Percentiles rank a stretch among this genome's conserved stretches.
These are phyloP conservation scores for Tetragonula carbonaria DNA, from an alignment of 2,888 invertebrate genomes.

Conservation along the genomic window DNA sequence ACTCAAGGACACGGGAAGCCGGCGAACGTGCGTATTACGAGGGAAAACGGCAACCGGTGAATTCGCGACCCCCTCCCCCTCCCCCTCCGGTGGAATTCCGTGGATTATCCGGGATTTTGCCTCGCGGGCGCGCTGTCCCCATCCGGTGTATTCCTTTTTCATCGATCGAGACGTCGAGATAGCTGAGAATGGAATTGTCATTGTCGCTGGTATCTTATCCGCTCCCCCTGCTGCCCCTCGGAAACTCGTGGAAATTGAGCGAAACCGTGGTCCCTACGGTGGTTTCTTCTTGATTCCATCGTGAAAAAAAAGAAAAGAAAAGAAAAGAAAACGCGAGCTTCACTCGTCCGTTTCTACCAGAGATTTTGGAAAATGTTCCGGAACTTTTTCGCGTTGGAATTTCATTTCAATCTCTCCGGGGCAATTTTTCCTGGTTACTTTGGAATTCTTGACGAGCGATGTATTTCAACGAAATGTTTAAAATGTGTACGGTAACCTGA, in stretches of 20 bases:
- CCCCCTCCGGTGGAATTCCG: constrained; percentile 40
- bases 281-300: too few relatives aligned
- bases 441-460: too few relatives aligned
- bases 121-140: constrained; percentile 24
- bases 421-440: too few relatives aligned
- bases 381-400: too few relatives aligned
- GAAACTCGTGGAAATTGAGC: neutral
- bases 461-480: too few relatives aligned
- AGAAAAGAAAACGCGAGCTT: too few relatives aligned
- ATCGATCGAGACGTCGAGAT: constrained; percentile 26
- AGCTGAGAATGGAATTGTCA: neutral
- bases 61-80: constrained; percentile 4
- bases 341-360: too few relatives aligned
- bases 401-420: too few relatives aligned
- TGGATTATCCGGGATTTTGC: constrained; percentile 65
- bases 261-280: neutral
- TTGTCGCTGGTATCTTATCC: constrained; percentile 26
- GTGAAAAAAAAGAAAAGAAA: too few relatives aligned
- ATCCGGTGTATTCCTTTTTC: neutral
- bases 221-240: too few relatives aligned
- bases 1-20: constrained; percentile 29
- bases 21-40: constrained; percentile 37
- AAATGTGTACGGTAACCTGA: too few relatives aligned
- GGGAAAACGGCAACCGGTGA: constrained; percentile 25
- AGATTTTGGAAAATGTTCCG: too few relatives aligned